A percentile compares a stretch with the other conserved stretches of the same genome.
Evolutionary conservation across 2,113 vertebrate species (phyloP).

Genomic region (Sapajus apella): DNA sequence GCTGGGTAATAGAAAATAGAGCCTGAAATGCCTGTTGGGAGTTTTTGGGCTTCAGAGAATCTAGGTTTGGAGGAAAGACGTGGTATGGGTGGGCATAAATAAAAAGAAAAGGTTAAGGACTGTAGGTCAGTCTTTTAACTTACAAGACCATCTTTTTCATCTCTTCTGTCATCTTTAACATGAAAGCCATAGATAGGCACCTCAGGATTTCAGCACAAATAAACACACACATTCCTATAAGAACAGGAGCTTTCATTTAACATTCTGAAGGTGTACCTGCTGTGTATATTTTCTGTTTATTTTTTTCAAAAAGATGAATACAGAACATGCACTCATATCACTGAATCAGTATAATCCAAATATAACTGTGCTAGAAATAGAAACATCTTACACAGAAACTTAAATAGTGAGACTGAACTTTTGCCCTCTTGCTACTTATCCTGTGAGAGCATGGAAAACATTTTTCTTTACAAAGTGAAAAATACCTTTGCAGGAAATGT

Average conservation of each 20-base stretch:
- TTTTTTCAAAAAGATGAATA: slow-evolving; percentile 22
- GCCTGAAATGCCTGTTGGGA: not conserved
- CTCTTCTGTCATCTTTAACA: not conserved
- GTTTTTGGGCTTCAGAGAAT: not conserved
- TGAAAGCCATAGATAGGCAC: not conserved
- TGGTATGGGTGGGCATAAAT: not conserved
- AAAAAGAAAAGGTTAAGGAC: not conserved
- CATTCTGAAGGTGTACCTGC: not conserved
- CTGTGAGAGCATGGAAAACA: not conserved
- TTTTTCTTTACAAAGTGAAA: slow-evolving; percentile 40
- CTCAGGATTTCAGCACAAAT: not conserved
- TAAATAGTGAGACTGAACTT: not conserved
- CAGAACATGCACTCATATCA: not conserved
- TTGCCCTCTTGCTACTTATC: not conserved
- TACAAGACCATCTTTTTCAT: not conserved
- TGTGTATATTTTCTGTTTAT: not conserved
- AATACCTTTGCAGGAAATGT: slow-evolving; percentile 18
- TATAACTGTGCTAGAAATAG: not conserved
- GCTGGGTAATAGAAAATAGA: not conserved
- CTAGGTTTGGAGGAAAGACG: not conserved
- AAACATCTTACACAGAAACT: not conserved
- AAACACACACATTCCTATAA: not conserved
- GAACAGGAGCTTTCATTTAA: not conserved
- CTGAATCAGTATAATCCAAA: slow-evolving; percentile 1
- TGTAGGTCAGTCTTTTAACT: not conserved